Percentiles rank a stretch among this genome's conserved stretches.
phyloP scores from a whole-genome alignment of 2,888 invertebrate species.

The Salticus scenicus region DNA sequence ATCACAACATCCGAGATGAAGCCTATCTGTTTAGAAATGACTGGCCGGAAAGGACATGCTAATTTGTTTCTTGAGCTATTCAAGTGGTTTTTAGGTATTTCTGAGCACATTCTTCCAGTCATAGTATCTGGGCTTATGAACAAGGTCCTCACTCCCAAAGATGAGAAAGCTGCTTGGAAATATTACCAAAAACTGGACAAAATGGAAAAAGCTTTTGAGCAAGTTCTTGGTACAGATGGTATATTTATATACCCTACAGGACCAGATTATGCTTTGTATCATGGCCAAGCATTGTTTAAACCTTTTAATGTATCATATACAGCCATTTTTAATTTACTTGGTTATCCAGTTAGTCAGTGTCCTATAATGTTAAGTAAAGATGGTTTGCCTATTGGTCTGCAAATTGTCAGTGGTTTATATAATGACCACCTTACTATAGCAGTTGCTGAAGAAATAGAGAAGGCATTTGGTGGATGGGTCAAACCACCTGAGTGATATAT shows the following conservation, averaged over 20 bases:
- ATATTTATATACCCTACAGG: conserved; percentile 92
- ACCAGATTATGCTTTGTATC: conserved; percentile 91
- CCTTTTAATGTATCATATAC: conserved; percentile 92
- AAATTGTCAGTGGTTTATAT: conserved; percentile 79
- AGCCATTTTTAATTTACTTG: conserved; percentile 89
- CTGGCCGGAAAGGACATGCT: conserved; percentile 73
- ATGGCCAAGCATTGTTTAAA: conserved; percentile 87
- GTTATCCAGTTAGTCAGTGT: conserved; percentile 89
- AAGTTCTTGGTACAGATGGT: conserved; percentile 84
- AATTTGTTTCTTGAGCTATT: conserved; percentile 81
- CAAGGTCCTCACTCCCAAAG: conserved; percentile 19
- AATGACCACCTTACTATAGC: conserved; percentile 88
- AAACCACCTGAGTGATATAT: conserved; percentile 61
- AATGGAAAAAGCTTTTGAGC: conserved; percentile 81
- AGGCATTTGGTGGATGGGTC: conserved; percentile 88
- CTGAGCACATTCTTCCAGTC: conserved; percentile 90
- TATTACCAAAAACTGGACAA: conserved; percentile 78
- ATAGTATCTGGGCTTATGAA: conserved; percentile 82
- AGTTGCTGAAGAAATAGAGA: conserved; percentile 86
- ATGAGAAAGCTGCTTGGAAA: conserved; percentile 27
- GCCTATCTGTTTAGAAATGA: conserved; percentile 72
- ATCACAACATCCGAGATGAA: conserved; percentile 73
- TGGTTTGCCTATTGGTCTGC: conserved; percentile 86
- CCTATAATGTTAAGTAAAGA: conserved; percentile 84
- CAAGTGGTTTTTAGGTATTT: conserved; percentile 82